These are phyloP conservation scores for Pelobates fuscus DNA, from an alignment of 2,113 vertebrate genomes.

Conservation along the genomic window DNA sequence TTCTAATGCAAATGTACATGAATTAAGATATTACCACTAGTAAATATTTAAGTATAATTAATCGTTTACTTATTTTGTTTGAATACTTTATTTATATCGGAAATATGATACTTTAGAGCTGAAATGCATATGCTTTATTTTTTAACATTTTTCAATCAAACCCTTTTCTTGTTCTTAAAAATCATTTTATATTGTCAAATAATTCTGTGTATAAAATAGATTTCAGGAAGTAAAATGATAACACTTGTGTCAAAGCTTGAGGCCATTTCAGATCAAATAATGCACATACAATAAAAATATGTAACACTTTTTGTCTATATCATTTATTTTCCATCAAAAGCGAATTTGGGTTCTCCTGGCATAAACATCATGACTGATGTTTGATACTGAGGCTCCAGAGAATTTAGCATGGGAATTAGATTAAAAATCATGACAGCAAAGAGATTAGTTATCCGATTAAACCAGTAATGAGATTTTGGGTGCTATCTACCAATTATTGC, in stretches of 20 bases:
- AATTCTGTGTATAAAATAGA: neutral
- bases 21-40: no score
- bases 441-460: slow-evolving; percentile 35
- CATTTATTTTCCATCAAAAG: slow-evolving; percentile 11
- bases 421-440: slow-evolving; percentile 29
- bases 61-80: no score
- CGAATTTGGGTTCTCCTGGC: neutral
- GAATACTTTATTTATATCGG: no score
- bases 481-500: slow-evolving; percentile 33
- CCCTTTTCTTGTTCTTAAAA: no score
- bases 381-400: slow-evolving; percentile 2
- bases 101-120: no score
- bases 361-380: neutral
- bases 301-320: neutral
- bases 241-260: neutral
- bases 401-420: slow-evolving; percentile 31
- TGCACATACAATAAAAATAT: neutral
- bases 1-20: no score
- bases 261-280: neutral
- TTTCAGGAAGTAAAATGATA: neutral
- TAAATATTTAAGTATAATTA: no score
- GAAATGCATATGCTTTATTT: no score
- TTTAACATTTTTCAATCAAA: no score
- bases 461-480: slow-evolving; percentile 39
- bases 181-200: no score